Conservation (phyloP, 2,888 invertebrate species). For the Drosophila merina region DNA sequence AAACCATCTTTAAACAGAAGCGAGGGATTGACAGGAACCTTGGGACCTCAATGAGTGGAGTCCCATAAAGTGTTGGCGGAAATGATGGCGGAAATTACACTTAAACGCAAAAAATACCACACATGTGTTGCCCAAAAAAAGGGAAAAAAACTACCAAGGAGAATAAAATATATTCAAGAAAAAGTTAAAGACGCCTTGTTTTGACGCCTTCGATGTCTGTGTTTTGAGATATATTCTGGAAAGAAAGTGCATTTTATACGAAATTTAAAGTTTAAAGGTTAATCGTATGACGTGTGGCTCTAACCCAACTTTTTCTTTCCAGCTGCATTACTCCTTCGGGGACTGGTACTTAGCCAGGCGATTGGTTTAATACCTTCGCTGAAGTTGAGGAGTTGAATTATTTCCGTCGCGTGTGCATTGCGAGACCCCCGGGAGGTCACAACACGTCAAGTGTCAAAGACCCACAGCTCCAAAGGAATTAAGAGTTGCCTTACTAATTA, state of each 20-base stretch:
- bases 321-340: constrained; percentile 14
- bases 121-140: constrained; percentile 38
- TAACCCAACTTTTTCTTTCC: neutral
- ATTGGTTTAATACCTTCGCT: constrained; percentile 49
- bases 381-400: constrained; percentile 52
- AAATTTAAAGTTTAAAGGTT: neutral
- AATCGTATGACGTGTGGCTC: neutral
- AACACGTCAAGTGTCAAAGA: constrained; percentile 16
- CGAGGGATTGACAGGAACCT: constrained; percentile 27
- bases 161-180: neutral
- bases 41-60: constrained; percentile 54
- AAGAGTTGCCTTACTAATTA: constrained; percentile 26
- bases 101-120: constrained; percentile 62
- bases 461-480: constrained; percentile 16
- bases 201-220: too few species aligned
- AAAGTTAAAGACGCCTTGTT: constrained; percentile 20
- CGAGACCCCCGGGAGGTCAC: constrained; percentile 9
- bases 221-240: too few species aligned
- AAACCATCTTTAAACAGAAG: constrained; percentile 29
- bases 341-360: constrained; percentile 42
- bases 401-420: constrained; percentile 50
- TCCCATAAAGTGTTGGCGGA: constrained; percentile 71
- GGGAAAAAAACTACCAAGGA: neutral
- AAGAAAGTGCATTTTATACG: too few species aligned
- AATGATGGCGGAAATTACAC: constrained; percentile 78